Evolutionary conservation across 2,113 vertebrate species (phyloP).

Genomic region (Chlamydotis undulata): DNA sequence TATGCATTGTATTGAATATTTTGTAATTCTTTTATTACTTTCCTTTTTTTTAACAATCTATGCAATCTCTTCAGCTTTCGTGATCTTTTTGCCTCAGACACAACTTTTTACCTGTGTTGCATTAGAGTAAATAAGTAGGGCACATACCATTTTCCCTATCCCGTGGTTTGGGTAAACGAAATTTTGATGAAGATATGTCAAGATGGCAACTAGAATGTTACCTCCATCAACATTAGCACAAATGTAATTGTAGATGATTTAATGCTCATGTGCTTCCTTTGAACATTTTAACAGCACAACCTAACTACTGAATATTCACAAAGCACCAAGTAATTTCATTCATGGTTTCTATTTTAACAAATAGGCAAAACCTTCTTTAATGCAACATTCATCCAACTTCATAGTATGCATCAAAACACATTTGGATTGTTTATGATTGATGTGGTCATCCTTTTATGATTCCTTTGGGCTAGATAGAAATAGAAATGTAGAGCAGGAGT

Average conservation of each 20-base stretch:
- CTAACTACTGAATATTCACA: background rate
- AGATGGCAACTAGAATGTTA: background rate
- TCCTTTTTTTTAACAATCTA: background rate
- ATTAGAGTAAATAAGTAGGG: background rate
- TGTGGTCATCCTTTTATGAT: conserved; percentile 51
- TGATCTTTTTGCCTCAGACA: background rate
- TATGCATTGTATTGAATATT: background rate
- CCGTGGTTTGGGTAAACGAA: background rate
- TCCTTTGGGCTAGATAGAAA: conserved; percentile 48
- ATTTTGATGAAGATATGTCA: background rate
- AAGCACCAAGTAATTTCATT: background rate
- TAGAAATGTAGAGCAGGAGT: conserved; percentile 59
- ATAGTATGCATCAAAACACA: conserved; percentile 11
- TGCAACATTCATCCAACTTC: conserved; percentile 4
- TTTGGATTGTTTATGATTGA: conserved; percentile 44
- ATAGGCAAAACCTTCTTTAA: background rate
- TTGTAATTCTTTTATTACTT: background rate
- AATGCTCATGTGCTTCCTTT: background rate
- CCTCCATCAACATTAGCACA: background rate
- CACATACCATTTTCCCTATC: background rate
- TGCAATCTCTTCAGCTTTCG: background rate
- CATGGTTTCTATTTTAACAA: conserved; percentile 15
- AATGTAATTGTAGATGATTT: background rate
- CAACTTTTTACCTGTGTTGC: background rate
- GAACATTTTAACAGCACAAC: background rate